Base-by-base conservation (phyloP, 2,797 vertebrate genomes). In the Gallinago nigripennis region DNA sequence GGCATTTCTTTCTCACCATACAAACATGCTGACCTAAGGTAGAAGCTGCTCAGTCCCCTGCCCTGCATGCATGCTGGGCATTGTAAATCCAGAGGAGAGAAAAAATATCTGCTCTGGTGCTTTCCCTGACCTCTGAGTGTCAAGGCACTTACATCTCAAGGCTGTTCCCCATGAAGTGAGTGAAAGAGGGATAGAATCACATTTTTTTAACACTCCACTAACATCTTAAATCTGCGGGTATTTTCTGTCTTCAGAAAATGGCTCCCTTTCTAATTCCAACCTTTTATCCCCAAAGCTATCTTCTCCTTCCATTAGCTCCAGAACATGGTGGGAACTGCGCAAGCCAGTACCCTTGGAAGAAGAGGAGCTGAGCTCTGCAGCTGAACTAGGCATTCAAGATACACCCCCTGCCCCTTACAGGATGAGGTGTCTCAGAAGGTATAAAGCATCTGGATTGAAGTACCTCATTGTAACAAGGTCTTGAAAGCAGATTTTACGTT, bases 361-460 rank as follows among this genome's bases (percentile, higher is more conserved):
- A 33, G 18, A 54, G 19, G 23, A 84, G 33, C 28, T 66, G 64
- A 75, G 15, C 17, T 61, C 46, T 56, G 2, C 6, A 72, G 51
- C 0, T 45, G 30, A 82, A 76, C 45, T 1, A 81, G 72, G 15
- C 17, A 35, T 20, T 68, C 60, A 37, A 79, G 85, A 58, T 11
- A 10, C 0, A 8, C 18, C 48, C 33, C 66, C 43, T n/a, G 21
- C 11, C 60, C 30, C 56, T 84, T 56, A 69, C 33, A 57, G 63
- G 35, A 53, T 13, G 39, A 79, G 60, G 18, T 39, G 17, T 84
- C 31, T 28, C 31, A 50, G 71, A 77, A 90, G 45, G 39, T 80
- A 95, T 81, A 92, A 96, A 95, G 90, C 50, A 84, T 58, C 83
- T 87, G 75, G 27, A 93, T 68, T 23, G 10, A 91, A 96, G 65